phyloP scores from a whole-genome alignment of 2,888 invertebrate genomes.

The Allolobophora icterica region DNA sequence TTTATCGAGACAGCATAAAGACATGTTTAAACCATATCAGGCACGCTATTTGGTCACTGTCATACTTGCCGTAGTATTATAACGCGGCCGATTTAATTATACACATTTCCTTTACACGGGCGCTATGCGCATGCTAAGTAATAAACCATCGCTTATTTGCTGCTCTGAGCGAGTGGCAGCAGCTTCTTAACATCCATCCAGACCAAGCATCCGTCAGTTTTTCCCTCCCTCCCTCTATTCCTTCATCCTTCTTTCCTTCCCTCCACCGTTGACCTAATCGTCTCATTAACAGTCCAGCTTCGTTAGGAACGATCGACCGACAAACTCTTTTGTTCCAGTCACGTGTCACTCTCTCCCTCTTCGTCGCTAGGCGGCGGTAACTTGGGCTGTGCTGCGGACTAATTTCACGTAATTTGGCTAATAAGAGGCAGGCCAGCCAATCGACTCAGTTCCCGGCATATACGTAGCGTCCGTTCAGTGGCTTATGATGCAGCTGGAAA shows the following conservation, averaged over 20 bases:
- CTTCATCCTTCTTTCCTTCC: not conserved
- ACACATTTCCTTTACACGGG: not conserved
- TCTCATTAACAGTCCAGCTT: not conserved
- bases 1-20: too few species aligned
- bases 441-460: not conserved
- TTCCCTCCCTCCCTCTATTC: not conserved
- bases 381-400: not conserved
- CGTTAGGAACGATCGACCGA: not conserved
- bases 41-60: too few species aligned
- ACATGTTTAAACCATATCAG: too few species aligned
- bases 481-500: not conserved
- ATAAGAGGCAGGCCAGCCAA: not conserved
- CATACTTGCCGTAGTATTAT: too few species aligned
- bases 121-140: not conserved
- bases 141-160: conserved; percentile 8
- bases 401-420: conserved; percentile 17
- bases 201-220: not conserved
- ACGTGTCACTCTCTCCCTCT: conserved; percentile 12
- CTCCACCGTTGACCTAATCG: conserved; percentile 5
- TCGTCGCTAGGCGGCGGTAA: not conserved
- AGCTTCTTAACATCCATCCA: not conserved
- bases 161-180: too few species aligned
- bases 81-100: not conserved
- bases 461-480: too few species aligned
- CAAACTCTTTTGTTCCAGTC: conserved; percentile 17